Evolutionary conservation across 2,113 vertebrate genomes (phyloP), one percentile per base, ranked within the genome.

Genomic region (Charina bottae): DNA sequence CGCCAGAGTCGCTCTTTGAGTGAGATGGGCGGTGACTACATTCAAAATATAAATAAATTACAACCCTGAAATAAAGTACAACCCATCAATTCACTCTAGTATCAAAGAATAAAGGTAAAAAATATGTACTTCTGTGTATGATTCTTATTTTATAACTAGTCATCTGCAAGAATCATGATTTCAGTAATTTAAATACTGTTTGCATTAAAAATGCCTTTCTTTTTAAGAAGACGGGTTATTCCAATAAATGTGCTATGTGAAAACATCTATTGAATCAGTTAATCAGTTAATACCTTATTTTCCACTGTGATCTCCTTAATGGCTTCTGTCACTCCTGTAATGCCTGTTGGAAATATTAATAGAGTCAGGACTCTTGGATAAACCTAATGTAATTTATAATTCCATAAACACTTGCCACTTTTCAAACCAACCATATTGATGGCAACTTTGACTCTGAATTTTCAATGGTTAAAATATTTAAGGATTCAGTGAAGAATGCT

Each of bases 291-390:
- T 97, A 99, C 99, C 98, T 99, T 99, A 93, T 98, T 99, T 97
- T 99, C 99, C 97, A 99, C 93, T 19, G 99, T 98, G 94, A 99
- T 98, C 93, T 99, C 99, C 90, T 97, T 98, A 53, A 99, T 97
- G 62, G 99, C 97, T 93, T 99, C 99, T 3, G 98, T 98, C 95
- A 98, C 96, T 37, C 98, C 98, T 91, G 96, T 93, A 93, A 99
- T 84, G 95, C 98, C 98, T 99, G 95, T 92, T 92, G 95, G 64
- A 64, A 89, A 59, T 10, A 58, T 28, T 87, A 72, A 84, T 58
- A n/a, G 5, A 90, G 26, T 89, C 49, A 68, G 85, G 0, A 1
- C 88, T 90, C 88, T 42, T 58, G 86, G 24, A 60, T 37, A 93
- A 92, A 84, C 8, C 7, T 26, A 11, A 42, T 26, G 3, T 37